Conservation (phyloP, 2,888 invertebrate genomes). For the Cantharis rustica region DNA sequence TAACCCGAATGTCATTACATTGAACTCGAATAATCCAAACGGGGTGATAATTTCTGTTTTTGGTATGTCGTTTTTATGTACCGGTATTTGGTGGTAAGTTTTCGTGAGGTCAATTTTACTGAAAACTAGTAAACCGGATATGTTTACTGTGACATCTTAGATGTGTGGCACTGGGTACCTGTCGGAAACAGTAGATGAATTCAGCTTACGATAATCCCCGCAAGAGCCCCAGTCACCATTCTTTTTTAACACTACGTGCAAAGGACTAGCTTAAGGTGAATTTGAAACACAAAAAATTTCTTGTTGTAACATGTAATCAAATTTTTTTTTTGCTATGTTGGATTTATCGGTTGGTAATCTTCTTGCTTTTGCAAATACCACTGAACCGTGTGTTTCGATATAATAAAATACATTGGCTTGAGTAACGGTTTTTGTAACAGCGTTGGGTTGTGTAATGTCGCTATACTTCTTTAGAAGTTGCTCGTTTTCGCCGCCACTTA, state of each 20-base stretch:
- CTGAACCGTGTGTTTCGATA: background rate
- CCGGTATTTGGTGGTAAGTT: conserved; percentile 12
- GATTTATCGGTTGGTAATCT: background rate
- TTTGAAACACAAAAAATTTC: conserved; percentile 53
- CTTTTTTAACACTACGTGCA: conserved; percentile 39
- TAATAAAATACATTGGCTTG: background rate
- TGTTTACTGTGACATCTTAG: background rate
- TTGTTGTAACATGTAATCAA: conserved; percentile 36
- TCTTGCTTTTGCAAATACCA: background rate
- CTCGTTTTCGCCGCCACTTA: no score
- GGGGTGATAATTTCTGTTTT: conserved; percentile 42
- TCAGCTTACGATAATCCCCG: conserved; percentile 45
- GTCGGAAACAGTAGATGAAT: conserved; percentile 32
- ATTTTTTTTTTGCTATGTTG: background rate
- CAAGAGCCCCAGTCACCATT: conserved; percentile 29
- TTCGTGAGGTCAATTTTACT: background rate
- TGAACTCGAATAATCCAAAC: conserved; percentile 36
- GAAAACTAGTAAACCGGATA: background rate
- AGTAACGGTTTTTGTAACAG: no score
- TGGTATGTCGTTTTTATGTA: conserved; percentile 11
- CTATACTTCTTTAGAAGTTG: no score
- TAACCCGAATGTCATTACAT: conserved; percentile 37
- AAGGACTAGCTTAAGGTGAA: conserved; percentile 50
- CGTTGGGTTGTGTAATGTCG: no score
- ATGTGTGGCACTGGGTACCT: conserved; percentile 47